Conservation (phyloP, 2,113 vertebrate species). For the Campylomormyrus tamandua region DNA sequence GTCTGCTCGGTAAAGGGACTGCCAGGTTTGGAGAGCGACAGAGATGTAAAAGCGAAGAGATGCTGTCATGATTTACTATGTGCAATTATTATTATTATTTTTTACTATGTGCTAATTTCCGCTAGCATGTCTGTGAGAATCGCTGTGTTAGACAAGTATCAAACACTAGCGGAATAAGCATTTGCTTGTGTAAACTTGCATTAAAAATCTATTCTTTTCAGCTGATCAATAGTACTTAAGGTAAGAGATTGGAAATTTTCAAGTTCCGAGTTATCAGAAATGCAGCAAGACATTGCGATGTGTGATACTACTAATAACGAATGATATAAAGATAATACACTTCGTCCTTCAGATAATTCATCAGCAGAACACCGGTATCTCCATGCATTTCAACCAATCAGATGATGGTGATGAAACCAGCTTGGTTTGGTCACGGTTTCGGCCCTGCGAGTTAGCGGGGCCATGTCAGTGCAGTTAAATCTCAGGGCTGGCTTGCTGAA, state of each 20-base stretch:
- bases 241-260: too few relatives aligned
- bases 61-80: too few relatives aligned
- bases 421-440: neutral
- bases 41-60: too few relatives aligned
- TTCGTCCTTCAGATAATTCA: neutral
- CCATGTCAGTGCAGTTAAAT: neutral
- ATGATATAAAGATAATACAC: neutral
- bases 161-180: neutral
- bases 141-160: neutral
- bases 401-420: neutral
- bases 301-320: neutral
- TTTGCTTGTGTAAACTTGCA: neutral
- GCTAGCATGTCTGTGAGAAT: neutral
- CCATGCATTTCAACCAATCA: neutral
- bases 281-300: neutral
- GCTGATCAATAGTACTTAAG: too few relatives aligned
- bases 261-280: neutral
- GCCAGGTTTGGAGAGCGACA: too few relatives aligned
- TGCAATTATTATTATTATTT: too few relatives aligned
- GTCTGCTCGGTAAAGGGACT: too few relatives aligned
- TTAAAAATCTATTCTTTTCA: too few relatives aligned
- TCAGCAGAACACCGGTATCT: neutral
- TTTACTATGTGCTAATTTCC: too few relatives aligned
- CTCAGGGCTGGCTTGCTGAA: neutral
- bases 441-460: too few relatives aligned